These are phyloP conservation scores for Capreolus pygargus DNA, from an alignment of 2,113 vertebrate species.

Conservation along the genomic window DNA sequence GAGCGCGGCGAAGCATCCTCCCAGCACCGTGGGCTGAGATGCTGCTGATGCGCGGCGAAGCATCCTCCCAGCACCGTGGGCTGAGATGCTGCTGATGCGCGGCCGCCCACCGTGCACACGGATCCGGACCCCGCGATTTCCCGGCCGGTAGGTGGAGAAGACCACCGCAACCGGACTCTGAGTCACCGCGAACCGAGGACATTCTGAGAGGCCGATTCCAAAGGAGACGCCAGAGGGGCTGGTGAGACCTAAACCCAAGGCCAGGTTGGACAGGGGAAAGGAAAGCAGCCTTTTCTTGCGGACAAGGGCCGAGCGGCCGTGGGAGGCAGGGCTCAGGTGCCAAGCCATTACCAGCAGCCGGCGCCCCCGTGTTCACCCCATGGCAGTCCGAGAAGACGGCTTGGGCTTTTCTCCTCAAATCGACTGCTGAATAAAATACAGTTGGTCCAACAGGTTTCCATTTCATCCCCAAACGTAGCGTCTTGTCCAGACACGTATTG, in stretches of 20 bases:
- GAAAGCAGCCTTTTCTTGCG: background rate
- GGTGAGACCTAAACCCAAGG: background rate
- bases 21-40: background rate
- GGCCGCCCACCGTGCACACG: background rate
- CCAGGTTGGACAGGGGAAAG: background rate
- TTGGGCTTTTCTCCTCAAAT: background rate
- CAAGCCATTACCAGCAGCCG: background rate
- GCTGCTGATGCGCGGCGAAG: background rate
- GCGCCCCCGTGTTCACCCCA: background rate
- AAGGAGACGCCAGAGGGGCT: background rate
- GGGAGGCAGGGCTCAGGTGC: background rate
- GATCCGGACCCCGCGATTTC: background rate
- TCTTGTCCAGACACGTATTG: fast-evolving
- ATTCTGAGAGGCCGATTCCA: background rate
- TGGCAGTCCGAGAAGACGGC: background rate
- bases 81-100: background rate
- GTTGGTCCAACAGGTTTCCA: background rate
- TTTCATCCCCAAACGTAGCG: background rate
- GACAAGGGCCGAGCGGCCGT: fast-evolving
- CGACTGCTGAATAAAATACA: background rate
- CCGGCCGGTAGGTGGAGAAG: background rate
- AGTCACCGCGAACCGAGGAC: background rate
- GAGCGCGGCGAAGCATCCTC: background rate
- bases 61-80: background rate
- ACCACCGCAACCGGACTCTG: background rate